Evolutionary conservation across 2,797 vertebrate genomes (phyloP), one percentile per base, ranked within the genome.

Genomic region (Crypturellus tataupa): DNA sequence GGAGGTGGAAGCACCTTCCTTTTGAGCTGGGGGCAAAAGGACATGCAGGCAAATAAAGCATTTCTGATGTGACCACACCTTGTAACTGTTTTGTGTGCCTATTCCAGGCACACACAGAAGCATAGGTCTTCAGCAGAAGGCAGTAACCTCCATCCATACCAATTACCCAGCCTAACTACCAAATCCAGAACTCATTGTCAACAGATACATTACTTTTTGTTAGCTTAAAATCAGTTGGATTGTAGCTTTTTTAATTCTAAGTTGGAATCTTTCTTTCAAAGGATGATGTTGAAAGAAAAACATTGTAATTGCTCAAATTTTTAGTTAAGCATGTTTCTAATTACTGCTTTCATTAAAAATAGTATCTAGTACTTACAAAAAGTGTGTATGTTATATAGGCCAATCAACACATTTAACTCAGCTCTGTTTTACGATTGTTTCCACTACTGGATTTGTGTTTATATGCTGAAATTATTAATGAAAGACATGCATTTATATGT

Each of bases 401-500:
- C 21, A 24, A 63, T 24, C 85, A 91, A 81, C 11, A 79, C 35
- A 91, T 91, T 76, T 85, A 91, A 75, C 51, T 92, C 69, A 55
- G 51, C 24, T 84, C 47, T 35, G 9, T 70, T 91, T 94, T 90
- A 87, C 42, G 27, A 73, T 37, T 67, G 31, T 29, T 93, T 93
- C 79, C 85, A 81, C 77, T 93, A 88, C 47, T n/a, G 71, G 33
- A 87, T 84, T 85, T 92, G 51, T 84, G 47, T 62, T 58, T 84
- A 35, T 83, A 70, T 73, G 77, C 42, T 56, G 89, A 94, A 93
- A 96, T 88, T 62, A 77, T 80, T 86, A 85, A 92, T 92, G 60
- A 95, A 93, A 97, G 86, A 89, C 94, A 13, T 77, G 85, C 87
- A 75, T 93, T 95, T 90, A 84, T 90, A 84, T 88, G 37, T 59